Evolutionary conservation across 2,888 invertebrate species (phyloP), one percentile per base, ranked within the genome.

Genomic region (Eupithecia insigniata): DNA sequence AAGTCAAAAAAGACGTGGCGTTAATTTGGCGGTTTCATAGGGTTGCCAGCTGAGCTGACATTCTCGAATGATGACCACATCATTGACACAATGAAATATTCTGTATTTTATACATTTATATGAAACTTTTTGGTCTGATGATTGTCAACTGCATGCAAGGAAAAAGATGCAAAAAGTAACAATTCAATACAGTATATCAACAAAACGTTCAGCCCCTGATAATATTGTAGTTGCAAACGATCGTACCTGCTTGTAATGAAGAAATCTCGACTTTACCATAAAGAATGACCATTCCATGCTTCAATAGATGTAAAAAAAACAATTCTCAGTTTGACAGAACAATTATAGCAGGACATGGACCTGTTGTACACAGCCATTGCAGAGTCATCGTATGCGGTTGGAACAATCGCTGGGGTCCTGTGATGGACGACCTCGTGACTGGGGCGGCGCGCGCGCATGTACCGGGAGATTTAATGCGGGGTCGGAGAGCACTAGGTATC

Each of bases 351-450:
- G 67, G 69, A 65, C 73, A 71, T 73, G 73, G 51, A 69, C 69
- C 72, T 68, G 72, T 64, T 26, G 68, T 36, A 36, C 60, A 62
- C 58, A 55, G 67, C 60, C 70, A 68, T 72, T 70, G 72, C 76
- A 76, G 73, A 71, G 76, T 73, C 76, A 69, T 69, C 64, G 69
- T 67, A 66, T 51, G 71, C 71, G 71, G 74, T 67, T 66, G 72
- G 75, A 76, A 73, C 77, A 75, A 76, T 75, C 76, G 80, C 83
- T 79, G 87, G 86, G 87, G 87, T 86, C 86, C 79, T 67, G 73
- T 83, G 89, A 89, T 83, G 83, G 84, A 88, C 83, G 84, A 76
- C 81, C 80, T 84, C 88, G 87, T 88, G 89, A 88, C 87, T 81
- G 69, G 46, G 69, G 67, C 66, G 61, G 74, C 67, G 72, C 72